phyloP scores from a whole-genome alignment of 2,113 vertebrate species.

The Agelaius tricolor region DNA sequence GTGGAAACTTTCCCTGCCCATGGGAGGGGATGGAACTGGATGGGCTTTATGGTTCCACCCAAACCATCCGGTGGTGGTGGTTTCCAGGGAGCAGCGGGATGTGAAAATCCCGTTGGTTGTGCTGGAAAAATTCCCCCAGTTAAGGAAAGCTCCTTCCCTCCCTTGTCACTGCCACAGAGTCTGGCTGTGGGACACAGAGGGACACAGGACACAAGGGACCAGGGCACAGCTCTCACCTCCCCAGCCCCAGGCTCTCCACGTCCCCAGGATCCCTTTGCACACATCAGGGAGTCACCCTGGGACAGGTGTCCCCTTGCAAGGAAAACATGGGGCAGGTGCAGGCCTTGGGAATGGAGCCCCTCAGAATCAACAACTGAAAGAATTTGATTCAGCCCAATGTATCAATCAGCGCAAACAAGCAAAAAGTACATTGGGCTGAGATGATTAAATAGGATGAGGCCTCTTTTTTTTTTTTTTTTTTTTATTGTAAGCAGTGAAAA shows the following conservation, averaged over 20 bases:
- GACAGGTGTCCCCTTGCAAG: slow-evolving; percentile 46
- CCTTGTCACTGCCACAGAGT: fast-evolving
- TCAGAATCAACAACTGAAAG: background rate
- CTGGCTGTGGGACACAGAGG: background rate
- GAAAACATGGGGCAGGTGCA: slow-evolving; percentile 63
- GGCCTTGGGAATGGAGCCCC: background rate
- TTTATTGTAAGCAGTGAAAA: background rate
- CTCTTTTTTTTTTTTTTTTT: background rate
- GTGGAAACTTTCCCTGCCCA: background rate
- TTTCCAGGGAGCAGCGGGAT: background rate
- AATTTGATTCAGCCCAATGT: background rate
- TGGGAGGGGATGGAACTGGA: background rate
- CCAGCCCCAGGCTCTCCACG: background rate
- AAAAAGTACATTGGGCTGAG: background rate
- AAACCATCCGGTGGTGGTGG: background rate
- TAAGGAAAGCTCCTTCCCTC: fast-evolving
- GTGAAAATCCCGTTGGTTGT: background rate
- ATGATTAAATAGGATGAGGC: background rate
- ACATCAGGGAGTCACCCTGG: background rate
- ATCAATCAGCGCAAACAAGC: background rate
- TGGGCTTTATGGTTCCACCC: background rate
- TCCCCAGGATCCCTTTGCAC: slow-evolving; percentile 32
- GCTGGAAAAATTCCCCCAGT: fast-evolving
- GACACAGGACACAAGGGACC: background rate
- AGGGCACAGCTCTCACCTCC: background rate